Conservation (phyloP, 1,140 invertebrate genomes). For the Akabosia matsudoensis region DNA sequence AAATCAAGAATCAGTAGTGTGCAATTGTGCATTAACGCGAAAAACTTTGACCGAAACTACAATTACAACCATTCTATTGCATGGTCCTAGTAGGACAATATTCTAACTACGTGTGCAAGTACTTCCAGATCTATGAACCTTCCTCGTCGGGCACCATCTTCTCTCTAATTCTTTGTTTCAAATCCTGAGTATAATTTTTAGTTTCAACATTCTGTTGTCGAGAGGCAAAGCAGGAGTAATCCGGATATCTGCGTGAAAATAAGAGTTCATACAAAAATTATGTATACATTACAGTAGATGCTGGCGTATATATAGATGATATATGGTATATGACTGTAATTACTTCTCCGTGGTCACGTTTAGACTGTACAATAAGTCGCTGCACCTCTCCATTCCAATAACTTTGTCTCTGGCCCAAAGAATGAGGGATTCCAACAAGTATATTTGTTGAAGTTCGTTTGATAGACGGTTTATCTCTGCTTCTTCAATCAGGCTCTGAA, state of each 20-base stretch:
- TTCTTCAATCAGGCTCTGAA: constrained; percentile 37
- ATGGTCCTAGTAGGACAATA: too few relatives aligned
- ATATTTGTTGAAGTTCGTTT: constrained; percentile 38
- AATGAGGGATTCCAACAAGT: constrained; percentile 30
- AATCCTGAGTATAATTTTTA: constrained; percentile 21
- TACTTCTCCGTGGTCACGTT: constrained; percentile 33
- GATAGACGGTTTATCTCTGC: constrained; percentile 36
- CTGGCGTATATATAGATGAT: not conserved
- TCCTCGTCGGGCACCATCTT: not conserved
- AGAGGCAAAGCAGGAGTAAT: constrained; percentile 21
- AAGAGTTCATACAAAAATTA: not conserved
- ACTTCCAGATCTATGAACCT: not conserved
- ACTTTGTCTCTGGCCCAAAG: constrained; percentile 18
- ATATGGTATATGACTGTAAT: not conserved
- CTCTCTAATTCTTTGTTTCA: constrained; percentile 21
- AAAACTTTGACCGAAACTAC: too few relatives aligned
- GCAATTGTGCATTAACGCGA: too few relatives aligned
- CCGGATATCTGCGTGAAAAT: constrained; percentile 26
- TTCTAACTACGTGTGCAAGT: too few relatives aligned
- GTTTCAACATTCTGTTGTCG: constrained; percentile 24
- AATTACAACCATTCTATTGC: too few relatives aligned
- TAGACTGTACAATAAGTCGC: constrained; percentile 20
- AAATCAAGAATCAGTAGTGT: too few relatives aligned
- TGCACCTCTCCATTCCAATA: constrained; percentile 8
- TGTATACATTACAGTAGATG: not conserved